These are phyloP conservation scores for Formica exsecta DNA, from an alignment of 1,140 invertebrate species.

Conservation along the genomic window DNA sequence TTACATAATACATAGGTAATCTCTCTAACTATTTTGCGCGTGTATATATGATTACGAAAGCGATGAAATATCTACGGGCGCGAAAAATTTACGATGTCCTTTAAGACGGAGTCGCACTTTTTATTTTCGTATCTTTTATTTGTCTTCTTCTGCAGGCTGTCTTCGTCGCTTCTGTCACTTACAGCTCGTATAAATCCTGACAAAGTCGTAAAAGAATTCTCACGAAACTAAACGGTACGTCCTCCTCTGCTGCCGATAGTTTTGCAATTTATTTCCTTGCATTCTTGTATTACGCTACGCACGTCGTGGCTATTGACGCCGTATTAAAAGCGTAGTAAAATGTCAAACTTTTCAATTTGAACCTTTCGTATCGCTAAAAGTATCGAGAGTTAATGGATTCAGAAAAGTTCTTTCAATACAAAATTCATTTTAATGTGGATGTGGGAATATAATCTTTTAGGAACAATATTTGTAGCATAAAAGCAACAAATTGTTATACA, in stretches of 20 bases:
- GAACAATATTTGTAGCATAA: neutral
- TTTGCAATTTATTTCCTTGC: conserved; percentile 77
- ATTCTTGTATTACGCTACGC: conserved; percentile 53
- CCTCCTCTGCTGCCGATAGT: conserved; percentile 78
- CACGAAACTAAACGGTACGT: conserved; percentile 63
- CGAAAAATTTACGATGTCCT: conserved; percentile 52
- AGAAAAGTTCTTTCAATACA: neutral
- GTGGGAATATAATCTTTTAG: neutral
- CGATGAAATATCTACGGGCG: conserved; percentile 37
- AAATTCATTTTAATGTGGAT: neutral
- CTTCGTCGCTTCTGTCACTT: conserved; percentile 81
- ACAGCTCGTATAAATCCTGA: conserved; percentile 82
- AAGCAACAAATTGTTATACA: neutral
- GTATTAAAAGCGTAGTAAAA: conserved; percentile 44
- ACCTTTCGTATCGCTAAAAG: neutral
- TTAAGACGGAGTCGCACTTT: conserved; percentile 39
- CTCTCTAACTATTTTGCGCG: neutral
- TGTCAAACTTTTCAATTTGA: neutral
- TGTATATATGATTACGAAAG: conserved; percentile 5
- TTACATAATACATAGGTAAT: neutral
- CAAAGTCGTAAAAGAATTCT: conserved; percentile 75
- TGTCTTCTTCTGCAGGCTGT: conserved; percentile 68
- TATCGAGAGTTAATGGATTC: neutral
- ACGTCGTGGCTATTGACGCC: neutral
- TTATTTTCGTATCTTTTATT: conserved; percentile 73